Evolutionary conservation across 2,888 invertebrate species (phyloP).

Genomic region (Microdon myrmicae): DNA sequence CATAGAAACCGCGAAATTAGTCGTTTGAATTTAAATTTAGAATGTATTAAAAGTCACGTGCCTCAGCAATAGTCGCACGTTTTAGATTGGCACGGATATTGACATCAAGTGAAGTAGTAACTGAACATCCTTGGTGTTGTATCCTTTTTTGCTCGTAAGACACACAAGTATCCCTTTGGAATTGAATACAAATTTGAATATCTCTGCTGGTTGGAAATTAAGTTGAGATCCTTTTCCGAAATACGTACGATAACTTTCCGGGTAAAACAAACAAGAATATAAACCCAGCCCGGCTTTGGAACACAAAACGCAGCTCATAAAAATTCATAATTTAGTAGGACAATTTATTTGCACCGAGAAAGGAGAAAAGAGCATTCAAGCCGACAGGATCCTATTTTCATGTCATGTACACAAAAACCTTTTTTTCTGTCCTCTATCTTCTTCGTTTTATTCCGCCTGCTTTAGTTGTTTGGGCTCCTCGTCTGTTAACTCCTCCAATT

Average conservation of each 20-base stretch:
- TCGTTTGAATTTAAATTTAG: constrained; percentile 38
- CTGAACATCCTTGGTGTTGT: background rate
- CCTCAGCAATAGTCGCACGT: constrained; percentile 48
- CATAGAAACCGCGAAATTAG: constrained; percentile 40
- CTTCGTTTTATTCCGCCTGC: constrained; percentile 2
- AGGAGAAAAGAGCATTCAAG: background rate
- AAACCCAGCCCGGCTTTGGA: background rate
- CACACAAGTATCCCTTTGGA: constrained; percentile 11
- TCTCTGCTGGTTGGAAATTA: constrained; percentile 32
- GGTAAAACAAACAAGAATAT: no score
- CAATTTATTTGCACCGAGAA: constrained; percentile 20
- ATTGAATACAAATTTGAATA: constrained; percentile 35
- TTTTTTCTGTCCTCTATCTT: background rate
- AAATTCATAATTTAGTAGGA: constrained; percentile 44
- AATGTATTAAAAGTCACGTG: constrained; percentile 50
- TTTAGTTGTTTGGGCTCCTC: background rate
- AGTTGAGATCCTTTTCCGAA: constrained; percentile 22
- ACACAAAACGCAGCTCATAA: constrained; percentile 31
- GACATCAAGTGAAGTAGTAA: constrained; percentile 32
- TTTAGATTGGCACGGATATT: constrained; percentile 48
- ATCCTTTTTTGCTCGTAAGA: constrained; percentile 1
- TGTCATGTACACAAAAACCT: constrained; percentile 27
- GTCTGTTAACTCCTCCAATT: background rate
- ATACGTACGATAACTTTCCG: constrained; percentile 2
- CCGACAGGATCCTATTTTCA: constrained; percentile 10